Conservation (phyloP, 2,113 vertebrate species). For the Urocolius indicus region DNA sequence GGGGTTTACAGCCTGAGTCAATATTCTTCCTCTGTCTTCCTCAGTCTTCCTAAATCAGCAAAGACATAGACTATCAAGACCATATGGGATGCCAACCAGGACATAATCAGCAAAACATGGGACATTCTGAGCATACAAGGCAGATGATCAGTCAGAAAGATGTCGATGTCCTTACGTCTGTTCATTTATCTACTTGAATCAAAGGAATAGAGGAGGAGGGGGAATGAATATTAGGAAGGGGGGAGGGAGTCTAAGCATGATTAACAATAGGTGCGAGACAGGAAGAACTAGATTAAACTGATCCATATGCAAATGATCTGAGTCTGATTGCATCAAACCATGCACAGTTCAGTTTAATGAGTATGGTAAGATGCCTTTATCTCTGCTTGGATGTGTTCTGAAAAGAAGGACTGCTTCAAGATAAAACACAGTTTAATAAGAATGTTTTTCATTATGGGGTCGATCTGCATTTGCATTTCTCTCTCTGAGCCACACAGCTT, state of each 20-base stretch:
- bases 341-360: constrained; percentile 80
- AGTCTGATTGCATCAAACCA: constrained; percentile 82
- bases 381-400: constrained; percentile 77
- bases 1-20: neutral
- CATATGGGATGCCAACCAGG: constrained; percentile 60
- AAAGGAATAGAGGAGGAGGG: constrained; percentile 63
- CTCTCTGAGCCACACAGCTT: constrained; percentile 48
- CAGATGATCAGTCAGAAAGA: constrained; percentile 76
- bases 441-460: constrained; percentile 77
- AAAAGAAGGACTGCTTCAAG: constrained; percentile 75
- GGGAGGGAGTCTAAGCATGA: constrained; percentile 58
- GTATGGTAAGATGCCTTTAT: constrained; percentile 79
- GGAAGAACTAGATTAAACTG: constrained; percentile 81
- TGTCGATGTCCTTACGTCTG: constrained; percentile 74
- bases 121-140: constrained; percentile 43
- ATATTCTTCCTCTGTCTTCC: constrained; percentile 37
- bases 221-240: constrained; percentile 21
- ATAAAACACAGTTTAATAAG: constrained; percentile 82
- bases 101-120: constrained; percentile 62
- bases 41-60: constrained; percentile 50
- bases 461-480: constrained; percentile 75
- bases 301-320: constrained; percentile 82
- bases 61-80: constrained; percentile 57
- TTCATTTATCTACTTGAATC: constrained; percentile 80
- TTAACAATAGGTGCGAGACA: constrained; percentile 83